Conservation (phyloP, 1,140 invertebrate species). For the Platyura marginata region DNA sequence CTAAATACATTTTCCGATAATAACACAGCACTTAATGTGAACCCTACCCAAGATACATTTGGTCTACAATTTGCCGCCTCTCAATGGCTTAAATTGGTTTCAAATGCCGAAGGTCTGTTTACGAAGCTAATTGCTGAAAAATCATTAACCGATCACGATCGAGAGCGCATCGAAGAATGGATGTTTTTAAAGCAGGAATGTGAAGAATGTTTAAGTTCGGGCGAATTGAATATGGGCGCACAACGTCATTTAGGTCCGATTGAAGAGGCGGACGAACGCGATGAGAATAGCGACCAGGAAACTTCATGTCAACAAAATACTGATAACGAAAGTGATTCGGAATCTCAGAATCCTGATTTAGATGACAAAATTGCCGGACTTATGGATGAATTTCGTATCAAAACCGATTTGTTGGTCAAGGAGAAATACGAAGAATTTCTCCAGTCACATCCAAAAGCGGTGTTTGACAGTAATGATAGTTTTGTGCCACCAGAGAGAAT, state of each 20-base stretch:
- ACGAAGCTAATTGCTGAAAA: slow-evolving; percentile 41
- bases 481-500: neutral
- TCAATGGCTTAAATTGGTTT: slow-evolving; percentile 63
- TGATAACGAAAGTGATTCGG: slow-evolving; percentile 40
- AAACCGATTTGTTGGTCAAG: slow-evolving; percentile 44
- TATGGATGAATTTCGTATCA: slow-evolving; percentile 47
- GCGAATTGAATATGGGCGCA: slow-evolving; percentile 24
- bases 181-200: slow-evolving; percentile 67
- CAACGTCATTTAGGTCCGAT: slow-evolving; percentile 40
- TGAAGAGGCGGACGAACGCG: slow-evolving; percentile 34
- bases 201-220: slow-evolving; percentile 56
- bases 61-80: slow-evolving; percentile 61
- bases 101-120: slow-evolving; percentile 66
- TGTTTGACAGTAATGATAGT: slow-evolving; percentile 17
- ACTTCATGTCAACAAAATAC: slow-evolving; percentile 31
- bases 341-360: slow-evolving; percentile 39
- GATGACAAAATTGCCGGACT: slow-evolving; percentile 46
- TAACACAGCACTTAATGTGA: slow-evolving; percentile 29
- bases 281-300: slow-evolving; percentile 23
- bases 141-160: slow-evolving; percentile 40
- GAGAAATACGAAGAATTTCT: slow-evolving; percentile 35
- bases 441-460: slow-evolving; percentile 20
- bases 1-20: slow-evolving; percentile 46
- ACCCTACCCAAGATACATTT: slow-evolving; percentile 28
- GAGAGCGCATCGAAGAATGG: slow-evolving; percentile 69